Evolutionary conservation across 2,888 invertebrate species (phyloP), one percentile per base, ranked within the genome.

Genomic region (Gastracanthus pulcherrimus): DNA sequence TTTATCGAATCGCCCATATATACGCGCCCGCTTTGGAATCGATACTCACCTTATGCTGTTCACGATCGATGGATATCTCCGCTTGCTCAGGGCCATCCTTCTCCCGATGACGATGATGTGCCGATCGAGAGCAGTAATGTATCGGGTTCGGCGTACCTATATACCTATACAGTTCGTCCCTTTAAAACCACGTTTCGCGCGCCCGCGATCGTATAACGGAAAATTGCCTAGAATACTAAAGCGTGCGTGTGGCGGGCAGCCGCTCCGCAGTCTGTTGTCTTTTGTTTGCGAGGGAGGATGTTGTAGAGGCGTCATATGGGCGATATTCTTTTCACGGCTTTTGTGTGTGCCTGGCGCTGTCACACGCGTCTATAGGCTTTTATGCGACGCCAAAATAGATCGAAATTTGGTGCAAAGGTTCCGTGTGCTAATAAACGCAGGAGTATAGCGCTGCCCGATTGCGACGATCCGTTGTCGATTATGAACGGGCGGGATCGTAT

Each of bases 151-250:
- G n/a, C n/a, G n/a, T n/a, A n/a, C n/a, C n/a, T n/a, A n/a, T n/a
- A n/a, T n/a, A n/a, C n/a, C n/a, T n/a, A n/a, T n/a, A n/a, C n/a
- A n/a, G n/a, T n/a, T n/a, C n/a, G n/a, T n/a, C n/a, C n/a, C n/a
- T n/a, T n/a, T n/a, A n/a, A n/a, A n/a, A n/a, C n/a, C 31, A n/a
- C 58, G 29, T 60, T 60, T 29, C 58, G 60, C 60, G 60, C 31
- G 38, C 38, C 6, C 38, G 11, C 16, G 31, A 34, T 29, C 60
- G n/a, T 16, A 29, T 60, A 60, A 60, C 60, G 34, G 29, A 60
- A 60, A 31, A 34, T 19, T n/a, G 2, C 19, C 51, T 51, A 51
- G 51, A 51, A 51, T 19, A 19, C 23, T 19, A 23, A 19, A 51
- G n/a, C n/a, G n/a, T n/a, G n/a, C n/a, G n/a, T n/a, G n/a, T n/a